A percentile compares a stretch with the other conserved stretches of the same genome.
phyloP scores from a whole-genome alignment of 2,888 invertebrate species.

The Rhingia campestris region DNA sequence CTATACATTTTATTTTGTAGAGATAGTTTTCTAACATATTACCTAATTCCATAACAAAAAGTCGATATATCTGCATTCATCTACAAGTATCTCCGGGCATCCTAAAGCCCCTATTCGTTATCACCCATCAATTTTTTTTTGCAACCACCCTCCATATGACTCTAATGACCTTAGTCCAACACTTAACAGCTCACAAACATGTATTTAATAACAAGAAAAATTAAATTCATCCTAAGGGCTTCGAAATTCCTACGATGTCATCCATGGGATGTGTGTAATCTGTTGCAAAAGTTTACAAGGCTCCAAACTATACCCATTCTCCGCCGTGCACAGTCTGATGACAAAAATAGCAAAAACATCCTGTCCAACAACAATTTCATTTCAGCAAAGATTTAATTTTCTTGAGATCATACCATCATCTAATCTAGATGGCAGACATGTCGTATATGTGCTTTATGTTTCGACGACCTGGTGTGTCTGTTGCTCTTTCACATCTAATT shows the following conservation, averaged over 20 bases:
- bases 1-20: neutral
- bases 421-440: neutral
- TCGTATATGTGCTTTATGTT: slow-evolving; percentile 43
- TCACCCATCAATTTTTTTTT: neutral
- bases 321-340: slow-evolving; percentile 53
- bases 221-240: slow-evolving; percentile 15
- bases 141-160: neutral
- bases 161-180: neutral
- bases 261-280: slow-evolving; percentile 25
- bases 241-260: neutral
- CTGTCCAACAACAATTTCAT: slow-evolving; percentile 36
- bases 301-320: neutral
- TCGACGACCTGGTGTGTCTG: slow-evolving; percentile 20
- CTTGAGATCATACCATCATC: slow-evolving; percentile 14
- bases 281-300: slow-evolving; percentile 33
- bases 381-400: slow-evolving; percentile 59
- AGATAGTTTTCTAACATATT: too few species aligned
- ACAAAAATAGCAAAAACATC: slow-evolving; percentile 53
- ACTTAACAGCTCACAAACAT: slow-evolving; percentile 15
- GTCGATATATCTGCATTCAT: too few species aligned
- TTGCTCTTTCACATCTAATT: slow-evolving; percentile 17
- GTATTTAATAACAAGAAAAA: slow-evolving; percentile 20
- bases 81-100: too few species aligned
- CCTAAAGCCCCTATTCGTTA: neutral
- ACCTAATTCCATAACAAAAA: too few species aligned